phyloP scores from a whole-genome alignment of 2,888 invertebrate genomes.

The Tenthredo scrophulariae region DNA sequence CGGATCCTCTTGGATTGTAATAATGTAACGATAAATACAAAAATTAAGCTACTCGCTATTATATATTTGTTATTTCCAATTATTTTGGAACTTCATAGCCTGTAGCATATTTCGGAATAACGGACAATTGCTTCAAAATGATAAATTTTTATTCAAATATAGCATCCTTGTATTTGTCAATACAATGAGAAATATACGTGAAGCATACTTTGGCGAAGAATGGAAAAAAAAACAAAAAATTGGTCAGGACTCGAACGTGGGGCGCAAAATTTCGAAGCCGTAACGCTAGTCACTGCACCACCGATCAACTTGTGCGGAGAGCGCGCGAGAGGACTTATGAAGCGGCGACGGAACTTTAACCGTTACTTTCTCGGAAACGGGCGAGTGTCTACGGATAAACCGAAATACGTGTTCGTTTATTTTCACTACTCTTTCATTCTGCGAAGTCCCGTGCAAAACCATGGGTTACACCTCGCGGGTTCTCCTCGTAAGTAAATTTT shows the following conservation, averaged over 20 bases:
- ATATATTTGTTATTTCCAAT: no score
- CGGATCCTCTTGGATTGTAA: no score
- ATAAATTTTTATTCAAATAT: no score
- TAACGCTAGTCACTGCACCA: neutral
- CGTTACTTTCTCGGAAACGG: neutral
- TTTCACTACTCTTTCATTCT: neutral
- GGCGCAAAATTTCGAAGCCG: neutral
- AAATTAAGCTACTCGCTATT: no score
- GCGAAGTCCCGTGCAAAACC: neutral
- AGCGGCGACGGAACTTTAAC: neutral
- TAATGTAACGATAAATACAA: no score
- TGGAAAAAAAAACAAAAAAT: slow-evolving; percentile 7
- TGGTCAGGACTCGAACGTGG: neutral
- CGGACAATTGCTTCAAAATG: no score
- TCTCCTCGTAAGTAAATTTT: no score
- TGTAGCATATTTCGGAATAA: no score
- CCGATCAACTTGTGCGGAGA: neutral
- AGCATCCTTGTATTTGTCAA: no score
- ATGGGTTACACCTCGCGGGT: neutral
- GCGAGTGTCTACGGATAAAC: slow-evolving; percentile 8
- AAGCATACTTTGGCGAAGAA: slow-evolving; percentile 44
- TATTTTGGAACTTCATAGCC: no score
- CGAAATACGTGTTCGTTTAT: neutral
- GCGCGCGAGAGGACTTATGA: neutral
- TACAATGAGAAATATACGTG: no score